phyloP scores from a whole-genome alignment of 2,113 vertebrate species.

The Platichthys flesus region DNA sequence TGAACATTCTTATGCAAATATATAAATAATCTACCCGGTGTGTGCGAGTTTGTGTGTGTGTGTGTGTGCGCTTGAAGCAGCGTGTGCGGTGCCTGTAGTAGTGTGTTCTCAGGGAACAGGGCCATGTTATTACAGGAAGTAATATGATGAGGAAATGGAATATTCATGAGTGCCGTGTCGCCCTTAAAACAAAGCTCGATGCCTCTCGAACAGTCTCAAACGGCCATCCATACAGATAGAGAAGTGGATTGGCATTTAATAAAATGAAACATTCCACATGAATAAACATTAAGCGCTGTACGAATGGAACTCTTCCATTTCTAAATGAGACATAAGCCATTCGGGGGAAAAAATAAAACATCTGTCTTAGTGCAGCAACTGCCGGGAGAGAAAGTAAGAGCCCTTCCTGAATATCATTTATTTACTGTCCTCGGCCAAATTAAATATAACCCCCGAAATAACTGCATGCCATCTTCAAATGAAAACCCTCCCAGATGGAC shows the following conservation, averaged over 20 bases:
- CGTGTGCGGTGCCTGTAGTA: slow-evolving; percentile 49
- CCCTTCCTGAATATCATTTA: slow-evolving; percentile 7
- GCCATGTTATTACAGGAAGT: slow-evolving; percentile 73
- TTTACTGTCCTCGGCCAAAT: slow-evolving; percentile 20
- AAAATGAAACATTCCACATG: slow-evolving; percentile 56
- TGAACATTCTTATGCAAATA: slow-evolving; percentile 77
- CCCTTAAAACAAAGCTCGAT: slow-evolving; percentile 76
- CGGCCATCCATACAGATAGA: slow-evolving; percentile 28
- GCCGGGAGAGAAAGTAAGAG: slow-evolving; percentile 3
- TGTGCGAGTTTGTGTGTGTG: slow-evolving; percentile 6
- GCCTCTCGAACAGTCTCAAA: slow-evolving; percentile 59
- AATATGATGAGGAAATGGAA: slow-evolving; percentile 78
- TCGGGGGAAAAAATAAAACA: slow-evolving; percentile 6
- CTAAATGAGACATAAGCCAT: slow-evolving; percentile 35
- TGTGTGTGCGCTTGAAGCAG: slow-evolving; percentile 22
- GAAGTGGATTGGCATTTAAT: slow-evolving; percentile 62
- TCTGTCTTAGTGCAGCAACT: slow-evolving; percentile 5
- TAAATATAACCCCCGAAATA: slow-evolving; percentile 34
- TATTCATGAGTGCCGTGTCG: slow-evolving; percentile 77
- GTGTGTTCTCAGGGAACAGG: slow-evolving; percentile 72
- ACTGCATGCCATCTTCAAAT: slow-evolving; percentile 28
- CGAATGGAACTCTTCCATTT: slow-evolving; percentile 55
- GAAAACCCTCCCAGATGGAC: slow-evolving; percentile 2
- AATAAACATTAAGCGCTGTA: slow-evolving; percentile 61
- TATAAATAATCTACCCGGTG: slow-evolving; percentile 70